Conservation (phyloP, 2,888 invertebrate species). For the Platerodrilus igneus region DNA sequence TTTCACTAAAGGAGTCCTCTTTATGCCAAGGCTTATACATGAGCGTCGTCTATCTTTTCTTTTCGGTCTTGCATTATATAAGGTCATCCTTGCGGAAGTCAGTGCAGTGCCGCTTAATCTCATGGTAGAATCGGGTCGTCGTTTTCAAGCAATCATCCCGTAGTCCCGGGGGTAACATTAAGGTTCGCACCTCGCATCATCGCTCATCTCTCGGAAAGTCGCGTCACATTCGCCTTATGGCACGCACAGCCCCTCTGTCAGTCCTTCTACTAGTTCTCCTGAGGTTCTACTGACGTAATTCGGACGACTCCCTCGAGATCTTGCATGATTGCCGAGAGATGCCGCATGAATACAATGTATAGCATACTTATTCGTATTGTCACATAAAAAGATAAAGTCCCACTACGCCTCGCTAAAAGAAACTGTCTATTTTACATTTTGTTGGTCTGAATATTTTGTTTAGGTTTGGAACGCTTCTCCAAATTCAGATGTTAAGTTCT, state of each 20-base stretch:
- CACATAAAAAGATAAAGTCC: slow-evolving; percentile 36
- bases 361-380: slow-evolving; percentile 41
- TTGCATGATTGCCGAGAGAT: slow-evolving; percentile 46
- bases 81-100: slow-evolving; percentile 17
- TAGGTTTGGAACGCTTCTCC: no score
- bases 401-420: slow-evolving; percentile 15
- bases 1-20: slow-evolving; percentile 14
- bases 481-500: no score
- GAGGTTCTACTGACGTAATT: slow-evolving; percentile 45
- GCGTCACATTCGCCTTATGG: slow-evolving; percentile 42
- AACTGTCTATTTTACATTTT: slow-evolving; percentile 20
- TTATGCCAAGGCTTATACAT: slow-evolving; percentile 12
- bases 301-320: slow-evolving; percentile 42
- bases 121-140: slow-evolving; percentile 32
- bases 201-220: slow-evolving; percentile 36
- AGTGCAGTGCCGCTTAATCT: slow-evolving; percentile 18
- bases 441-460: no score
- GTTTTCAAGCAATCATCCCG: slow-evolving; percentile 43
- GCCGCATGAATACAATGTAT: slow-evolving; percentile 43
- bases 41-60: slow-evolving; percentile 13
- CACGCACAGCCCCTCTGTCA: slow-evolving; percentile 34
- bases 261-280: slow-evolving; percentile 28
- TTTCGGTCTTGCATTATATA: slow-evolving; percentile 10
- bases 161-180: slow-evolving; percentile 44
- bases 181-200: slow-evolving; percentile 41